Conservation (phyloP, 64 coral and sea anemone species). For the Anthopleura sola region DNA sequence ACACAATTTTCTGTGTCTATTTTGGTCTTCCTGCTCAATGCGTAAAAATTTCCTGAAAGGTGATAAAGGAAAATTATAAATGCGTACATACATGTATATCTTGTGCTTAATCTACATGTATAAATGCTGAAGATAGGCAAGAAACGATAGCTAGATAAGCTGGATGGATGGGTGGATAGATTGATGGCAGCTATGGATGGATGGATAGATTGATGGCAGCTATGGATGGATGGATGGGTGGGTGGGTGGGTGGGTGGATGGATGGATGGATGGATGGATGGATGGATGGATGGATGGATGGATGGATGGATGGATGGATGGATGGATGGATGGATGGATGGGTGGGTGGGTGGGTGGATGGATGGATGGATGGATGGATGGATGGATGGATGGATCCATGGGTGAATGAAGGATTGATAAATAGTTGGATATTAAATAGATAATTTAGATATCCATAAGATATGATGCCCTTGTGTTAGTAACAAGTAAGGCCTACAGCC, state of each 20-base stretch:
- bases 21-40: slow-evolving; percentile 51
- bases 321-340: neutral
- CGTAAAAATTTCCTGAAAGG: slow-evolving; percentile 64
- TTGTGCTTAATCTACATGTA: neutral
- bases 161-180: neutral
- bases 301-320: no score
- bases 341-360: no score
- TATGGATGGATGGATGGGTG: neutral
- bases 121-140: neutral
- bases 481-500: no score
- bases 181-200: neutral
- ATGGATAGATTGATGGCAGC: neutral
- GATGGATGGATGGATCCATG: neutral
- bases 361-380: neutral
- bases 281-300: neutral
- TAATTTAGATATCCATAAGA: no score
- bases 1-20: slow-evolving; percentile 73
- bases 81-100: no score
- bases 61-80: neutral
- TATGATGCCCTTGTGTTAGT: no score
- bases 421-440: no score
- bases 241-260: no score
- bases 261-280: neutral
- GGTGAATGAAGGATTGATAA: neutral
- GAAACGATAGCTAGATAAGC: neutral